Evolutionary conservation across 2,888 invertebrate genomes (phyloP), one percentile per base, ranked within the genome.

Genomic region (Helicoverpa assulta): DNA sequence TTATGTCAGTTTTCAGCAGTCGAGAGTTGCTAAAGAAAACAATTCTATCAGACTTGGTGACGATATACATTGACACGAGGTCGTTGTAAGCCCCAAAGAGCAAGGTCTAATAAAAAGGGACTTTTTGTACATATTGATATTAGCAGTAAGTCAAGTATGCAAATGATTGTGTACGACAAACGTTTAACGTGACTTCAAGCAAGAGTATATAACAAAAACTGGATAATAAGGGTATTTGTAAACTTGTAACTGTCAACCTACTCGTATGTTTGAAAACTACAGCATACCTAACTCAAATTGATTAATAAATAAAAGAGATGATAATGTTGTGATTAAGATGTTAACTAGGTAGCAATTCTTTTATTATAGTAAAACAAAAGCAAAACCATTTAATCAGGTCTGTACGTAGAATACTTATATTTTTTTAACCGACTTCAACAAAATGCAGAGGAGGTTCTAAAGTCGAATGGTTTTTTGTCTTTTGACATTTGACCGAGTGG

Each of bases 101-200:
- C 43, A 10, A 37, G 2, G 37, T 37, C 10, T 37, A 37, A 40
- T 43, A 43, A 43, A 16, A 14, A 37, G 47, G 57, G 14, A 40
- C 18, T 72, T 72, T 57, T 33, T 26, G 19, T 10, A 1, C 14
- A 18, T 50, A 47, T 50, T 50, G 16, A 63, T 53, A 26, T 6
- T 18, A 47, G 65, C 54, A 52, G 29, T 58, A 19, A 33, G 18
- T 19, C 58, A 55, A 55, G 73, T 80, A 77, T 80, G 77, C 54
- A 56, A 77, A 80, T 80, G 6, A 29, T 52, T 76, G 70, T 70
- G 79, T 64, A 73, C 68, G 47, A 63, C 43, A 18, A 62, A 55
- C 4, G 47, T 43, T 67, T 4, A 16, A 80, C 69, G 68, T 77
- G 79, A 71, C 55, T n/a, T 4, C 7, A 6, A 8, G 50, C 68